A percentile compares a stretch with the other conserved stretches of the same genome.
Conservation (phyloP, 2,888 invertebrate species). For the Drosophila colorata region DNA sequence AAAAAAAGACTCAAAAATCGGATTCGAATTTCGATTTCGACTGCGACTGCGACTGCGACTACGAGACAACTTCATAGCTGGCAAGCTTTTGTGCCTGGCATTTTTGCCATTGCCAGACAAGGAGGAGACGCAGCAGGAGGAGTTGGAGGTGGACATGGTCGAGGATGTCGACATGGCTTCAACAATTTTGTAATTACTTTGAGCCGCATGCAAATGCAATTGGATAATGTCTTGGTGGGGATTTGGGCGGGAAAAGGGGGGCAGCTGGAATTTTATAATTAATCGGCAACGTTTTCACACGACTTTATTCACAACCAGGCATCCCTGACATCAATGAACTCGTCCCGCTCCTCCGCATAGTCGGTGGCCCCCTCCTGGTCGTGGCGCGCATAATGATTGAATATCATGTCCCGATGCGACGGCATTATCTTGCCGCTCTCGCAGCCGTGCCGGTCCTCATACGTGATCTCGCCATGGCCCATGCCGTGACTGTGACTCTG, state of each 20-base stretch:
- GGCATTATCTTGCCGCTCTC: slow-evolving; percentile 69
- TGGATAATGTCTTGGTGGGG: slow-evolving; percentile 4
- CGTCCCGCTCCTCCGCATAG: slow-evolving; percentile 71
- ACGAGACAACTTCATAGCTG: slow-evolving; percentile 52
- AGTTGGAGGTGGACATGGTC: slow-evolving; percentile 25
- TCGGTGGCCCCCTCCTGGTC: slow-evolving; percentile 62
- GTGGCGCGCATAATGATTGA: slow-evolving; percentile 83
- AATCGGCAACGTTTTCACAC: slow-evolving; percentile 60
- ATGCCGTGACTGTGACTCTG: slow-evolving; percentile 63
- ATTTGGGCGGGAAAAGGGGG: neutral
- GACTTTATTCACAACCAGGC: slow-evolving; percentile 75
- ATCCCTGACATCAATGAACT: slow-evolving; percentile 75
- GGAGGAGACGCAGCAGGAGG: slow-evolving; percentile 1
- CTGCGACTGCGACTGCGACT: slow-evolving; percentile 46
- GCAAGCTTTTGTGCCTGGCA: slow-evolving; percentile 32
- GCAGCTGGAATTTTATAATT: slow-evolving; percentile 73
- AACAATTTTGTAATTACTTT: slow-evolving; percentile 72
- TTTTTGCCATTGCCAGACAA: slow-evolving; percentile 38
- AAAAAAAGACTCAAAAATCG: slow-evolving; percentile 34
- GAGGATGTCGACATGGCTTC: slow-evolving; percentile 52
- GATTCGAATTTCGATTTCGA: slow-evolving; percentile 56
- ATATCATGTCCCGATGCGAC: slow-evolving; percentile 79
- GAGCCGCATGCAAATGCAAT: slow-evolving; percentile 60
- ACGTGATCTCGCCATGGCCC: slow-evolving; percentile 72
- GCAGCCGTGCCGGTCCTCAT: slow-evolving; percentile 75